Base-by-base conservation (phyloP, 1,140 invertebrate genomes). In the Cotesia glomerata region DNA sequence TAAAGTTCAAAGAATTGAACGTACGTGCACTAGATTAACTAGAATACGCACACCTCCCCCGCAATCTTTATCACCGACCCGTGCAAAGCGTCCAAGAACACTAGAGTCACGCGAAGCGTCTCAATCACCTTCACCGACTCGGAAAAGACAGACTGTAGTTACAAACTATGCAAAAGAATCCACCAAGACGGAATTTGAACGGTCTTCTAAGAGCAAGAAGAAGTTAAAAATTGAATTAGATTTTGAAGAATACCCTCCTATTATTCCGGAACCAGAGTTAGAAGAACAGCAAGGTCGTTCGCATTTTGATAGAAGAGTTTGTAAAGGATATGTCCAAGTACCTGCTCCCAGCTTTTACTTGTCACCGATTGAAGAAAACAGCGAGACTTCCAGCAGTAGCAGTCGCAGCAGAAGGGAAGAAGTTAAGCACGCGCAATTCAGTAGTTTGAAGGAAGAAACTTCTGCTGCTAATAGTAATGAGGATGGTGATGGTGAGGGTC, bases 291-390 rank as follows among this genome's bases (percentile, higher is more conserved):
- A 67, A 54, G 52, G 16, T 39, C 13, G 69, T 14, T 36, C 64
- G 32, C 56, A 54, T 2, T 51, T 56, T 32, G 56, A 72, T 1
- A 68, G 58, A 39, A 71, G 63, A 52, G 14, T 39, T 14, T 34
- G 69, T 59, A 65, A 71, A 4, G 73, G 76, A 61, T 73, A 69
- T 14, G 14, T 59, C n/a, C 67, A 78, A 52, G 65, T 71, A 4
- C 69, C 73, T 5, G 14, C 72, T 16, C 75, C 63, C 1, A 59
- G 69, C 62, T 85, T 85, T 74, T 81, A 85, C 75, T 76, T 90
- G 35, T 90, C 90, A 0, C 88, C 89, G 0, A 91, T 91, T 51
- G 87, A 90, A 79, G 90, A 91, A 80, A 88, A 88, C 72, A 90
- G 88, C 66, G 89, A 91, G 79, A 85, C 86, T 0, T 89, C 87